A percentile compares a stretch with the other conserved stretches of the same genome.
phyloP scores from a whole-genome alignment of 2,797 vertebrate species.

The Hapalemur alaotrensis region DNA sequence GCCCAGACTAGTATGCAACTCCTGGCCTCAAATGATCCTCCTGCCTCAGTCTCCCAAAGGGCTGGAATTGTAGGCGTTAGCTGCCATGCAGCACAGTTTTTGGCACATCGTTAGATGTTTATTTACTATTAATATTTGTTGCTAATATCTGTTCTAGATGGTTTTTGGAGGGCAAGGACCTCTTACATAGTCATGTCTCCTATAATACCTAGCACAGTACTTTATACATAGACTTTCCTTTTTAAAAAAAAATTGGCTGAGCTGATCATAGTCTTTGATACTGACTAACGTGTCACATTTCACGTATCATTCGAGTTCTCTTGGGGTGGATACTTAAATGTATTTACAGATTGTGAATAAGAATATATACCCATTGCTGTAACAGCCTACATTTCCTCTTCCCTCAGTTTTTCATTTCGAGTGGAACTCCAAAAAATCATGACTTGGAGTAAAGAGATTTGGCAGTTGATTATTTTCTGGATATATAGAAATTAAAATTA shows the following conservation, averaged over 20 bases:
- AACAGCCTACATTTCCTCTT: neutral
- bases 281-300: neutral
- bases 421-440: neutral
- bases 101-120: neutral
- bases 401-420: slow-evolving; percentile 12
- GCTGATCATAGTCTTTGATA: neutral
- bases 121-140: neutral
- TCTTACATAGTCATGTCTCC: neutral
- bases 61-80: neutral
- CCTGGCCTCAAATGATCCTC: neutral
- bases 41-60: neutral
- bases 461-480: slow-evolving; percentile 3
- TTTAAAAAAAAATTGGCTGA: neutral
- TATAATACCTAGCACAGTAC: neutral
- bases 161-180: neutral
- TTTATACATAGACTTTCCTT: neutral
- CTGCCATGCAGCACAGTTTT: neutral
- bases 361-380: neutral
- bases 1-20: neutral
- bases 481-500: slow-evolving; percentile 45
- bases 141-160: neutral
- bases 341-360: neutral
- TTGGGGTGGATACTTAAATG: neutral
- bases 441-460: neutral
- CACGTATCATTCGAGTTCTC: neutral